Evolutionary conservation across 2,113 vertebrate genomes (phyloP), one percentile per base, ranked within the genome.

Genomic region (Pseudopipra pipra): DNA sequence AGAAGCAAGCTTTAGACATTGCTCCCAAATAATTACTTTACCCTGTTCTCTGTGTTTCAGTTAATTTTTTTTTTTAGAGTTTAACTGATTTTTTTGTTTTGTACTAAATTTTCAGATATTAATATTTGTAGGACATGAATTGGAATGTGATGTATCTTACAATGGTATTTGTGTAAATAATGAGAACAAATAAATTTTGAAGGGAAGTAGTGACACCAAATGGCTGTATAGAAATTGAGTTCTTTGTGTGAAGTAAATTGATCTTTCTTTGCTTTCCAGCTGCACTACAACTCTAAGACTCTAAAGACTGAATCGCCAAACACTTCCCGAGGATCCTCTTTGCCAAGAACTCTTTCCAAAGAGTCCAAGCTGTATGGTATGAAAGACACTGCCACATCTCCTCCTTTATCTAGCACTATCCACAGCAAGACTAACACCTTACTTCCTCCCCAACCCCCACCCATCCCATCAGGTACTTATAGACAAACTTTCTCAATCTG

Each of bases 311-410:
- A 99, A 78, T 99, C 99, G 0, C 99, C 99, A 92, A 99, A 98
- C 90, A 98, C 99, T 39, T 99, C 99, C 8, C 98, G 99, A 47
- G 99, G 99, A 96, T 99, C 99, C n/a, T 99, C 99, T 30, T 98
- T 99, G 96, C 99, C 99, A 85, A 98, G 99, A 98, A 99, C 99
- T 12, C 98, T 99, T 96, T 99, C 99, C 97, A 99, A 99, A 99
- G 99, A 99, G 97, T 99, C 99, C 94, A 99, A 99, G 98, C 98
- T 99, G 98, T 99, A 98, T 98, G 99, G 99, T 99, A 99, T 99
- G 99, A 99, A 98, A 99, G 99, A 99, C 89, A 98, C 87, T 92
- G 97, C 97, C 93, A 93, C 97, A 97, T 97, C 98, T 97, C 95
- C 98, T 97, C 96, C 99, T 97, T 93, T 98, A 82, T 85, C 97